A percentile compares a stretch with the other conserved stretches of the same genome.
Conservation (phyloP, 2,797 vertebrate species). For the Peromyscus attwateri region DNA sequence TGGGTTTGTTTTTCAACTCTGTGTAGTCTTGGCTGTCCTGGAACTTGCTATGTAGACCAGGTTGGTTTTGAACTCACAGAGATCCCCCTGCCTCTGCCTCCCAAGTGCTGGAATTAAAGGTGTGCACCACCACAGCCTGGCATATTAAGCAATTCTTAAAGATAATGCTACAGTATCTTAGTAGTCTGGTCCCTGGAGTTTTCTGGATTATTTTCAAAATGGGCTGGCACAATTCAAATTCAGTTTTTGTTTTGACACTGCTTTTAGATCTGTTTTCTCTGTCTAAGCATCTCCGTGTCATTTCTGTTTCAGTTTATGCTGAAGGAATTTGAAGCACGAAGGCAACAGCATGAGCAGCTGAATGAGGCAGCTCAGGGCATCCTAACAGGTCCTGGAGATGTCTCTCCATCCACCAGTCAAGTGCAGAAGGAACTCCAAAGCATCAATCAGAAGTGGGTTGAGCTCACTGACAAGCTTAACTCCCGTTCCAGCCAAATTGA, state of each 20-base stretch:
- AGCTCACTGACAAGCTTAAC: conserved; percentile 92
- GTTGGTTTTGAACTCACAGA: not conserved
- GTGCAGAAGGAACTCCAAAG: conserved; percentile 93
- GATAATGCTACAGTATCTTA: not conserved
- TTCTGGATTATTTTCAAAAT: conserved; percentile 74
- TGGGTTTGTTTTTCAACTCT: not conserved
- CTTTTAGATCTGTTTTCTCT: conserved; percentile 84
- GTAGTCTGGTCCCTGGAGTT: conserved; percentile 45
- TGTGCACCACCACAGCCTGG: not conserved
- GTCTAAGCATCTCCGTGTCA: conserved; percentile 84
- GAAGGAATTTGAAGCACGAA: conserved; percentile 97
- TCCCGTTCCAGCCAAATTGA: conserved; percentile 95
- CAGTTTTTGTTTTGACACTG: conserved; percentile 85
- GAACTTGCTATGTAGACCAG: not conserved
- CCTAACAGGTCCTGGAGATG: conserved; percentile 91
- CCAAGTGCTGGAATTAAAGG: not conserved
- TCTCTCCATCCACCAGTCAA: conserved; percentile 90
- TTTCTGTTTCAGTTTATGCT: conserved; percentile 97
- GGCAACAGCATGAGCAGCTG: conserved; percentile 96
- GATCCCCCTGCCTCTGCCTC: not conserved
- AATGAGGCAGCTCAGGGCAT: conserved; percentile 95
- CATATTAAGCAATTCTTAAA: conserved; percentile 56
- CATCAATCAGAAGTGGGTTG: conserved; percentile 94
- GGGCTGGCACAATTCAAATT: conserved; percentile 72
- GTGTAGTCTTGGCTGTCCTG: not conserved